Percentiles rank a stretch among this genome's conserved stretches.
Conservation (phyloP, 2,113 vertebrate genomes). For the Lota lota region DNA sequence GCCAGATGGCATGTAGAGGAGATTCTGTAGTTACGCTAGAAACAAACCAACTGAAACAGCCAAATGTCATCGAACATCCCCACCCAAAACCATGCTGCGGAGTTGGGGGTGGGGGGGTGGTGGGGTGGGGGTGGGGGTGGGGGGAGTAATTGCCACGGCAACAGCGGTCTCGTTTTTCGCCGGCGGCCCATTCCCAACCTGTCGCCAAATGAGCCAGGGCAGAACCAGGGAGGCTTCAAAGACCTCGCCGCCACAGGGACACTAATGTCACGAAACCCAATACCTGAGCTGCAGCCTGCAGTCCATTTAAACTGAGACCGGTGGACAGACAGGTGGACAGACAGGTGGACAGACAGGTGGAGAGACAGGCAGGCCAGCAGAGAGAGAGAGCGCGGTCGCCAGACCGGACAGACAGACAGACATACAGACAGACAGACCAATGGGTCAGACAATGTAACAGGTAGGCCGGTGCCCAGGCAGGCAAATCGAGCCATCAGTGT, state of each 20-base stretch:
- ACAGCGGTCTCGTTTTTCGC: slow-evolving; percentile 88
- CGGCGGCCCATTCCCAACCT: slow-evolving; percentile 88
- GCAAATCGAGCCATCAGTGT: too few species aligned
- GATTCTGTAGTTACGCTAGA: not conserved
- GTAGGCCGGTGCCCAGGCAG: not conserved
- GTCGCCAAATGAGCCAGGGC: slow-evolving; percentile 88
- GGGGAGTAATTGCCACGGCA: slow-evolving; percentile 78
- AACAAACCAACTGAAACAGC: slow-evolving; percentile 9
- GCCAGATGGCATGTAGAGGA: too few species aligned
- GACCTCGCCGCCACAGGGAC: slow-evolving; percentile 75
- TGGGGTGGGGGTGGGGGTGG: not conserved
- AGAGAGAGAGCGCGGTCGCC: not conserved
- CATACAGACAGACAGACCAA: not conserved
- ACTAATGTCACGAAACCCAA: slow-evolving; percentile 86
- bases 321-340: not conserved
- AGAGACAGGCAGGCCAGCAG: not conserved
- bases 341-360: not conserved
- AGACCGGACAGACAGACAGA: not conserved
- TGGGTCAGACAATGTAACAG: not conserved
- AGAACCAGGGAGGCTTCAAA: slow-evolving; percentile 75
- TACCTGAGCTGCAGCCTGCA: slow-evolving; percentile 60
- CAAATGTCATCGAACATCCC: slow-evolving; percentile 72
- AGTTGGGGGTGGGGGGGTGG: slow-evolving; percentile 43
- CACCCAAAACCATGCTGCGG: slow-evolving; percentile 43
- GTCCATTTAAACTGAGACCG: slow-evolving; percentile 45